Conservation (phyloP, 2,888 invertebrate genomes). For the Trissoscelio sp. region DNA sequence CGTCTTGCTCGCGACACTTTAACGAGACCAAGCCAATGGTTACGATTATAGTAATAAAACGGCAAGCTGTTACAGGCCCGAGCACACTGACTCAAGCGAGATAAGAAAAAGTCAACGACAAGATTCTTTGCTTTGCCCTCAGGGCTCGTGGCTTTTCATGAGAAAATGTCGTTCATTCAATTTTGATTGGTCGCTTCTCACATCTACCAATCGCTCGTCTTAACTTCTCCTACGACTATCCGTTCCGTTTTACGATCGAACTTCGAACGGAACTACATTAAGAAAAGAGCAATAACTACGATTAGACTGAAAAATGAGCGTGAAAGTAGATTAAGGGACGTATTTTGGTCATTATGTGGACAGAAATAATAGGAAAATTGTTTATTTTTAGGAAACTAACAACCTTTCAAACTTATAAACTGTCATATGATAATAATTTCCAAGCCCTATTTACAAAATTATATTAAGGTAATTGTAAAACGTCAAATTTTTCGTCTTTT, state of each 20-base stretch:
- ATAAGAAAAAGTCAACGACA: constrained; percentile 26
- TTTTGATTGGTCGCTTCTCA: constrained; percentile 47
- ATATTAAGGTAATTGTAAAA: too few relatives aligned
- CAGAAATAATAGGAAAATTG: too few relatives aligned
- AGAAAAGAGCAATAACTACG: background rate
- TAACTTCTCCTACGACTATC: constrained; percentile 6
- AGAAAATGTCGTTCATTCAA: constrained; percentile 40
- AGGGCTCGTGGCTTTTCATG: constrained; percentile 38
- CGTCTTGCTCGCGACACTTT: constrained; percentile 9
- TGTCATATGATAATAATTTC: too few relatives aligned
- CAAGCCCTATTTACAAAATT: too few relatives aligned
- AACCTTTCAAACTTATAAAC: too few relatives aligned
- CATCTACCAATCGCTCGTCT: constrained; percentile 8
- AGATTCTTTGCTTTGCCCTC: constrained; percentile 19
- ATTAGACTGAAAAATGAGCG: background rate
- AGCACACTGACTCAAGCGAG: constrained; percentile 7
- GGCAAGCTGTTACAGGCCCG: constrained; percentile 26
- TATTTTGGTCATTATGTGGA: too few relatives aligned
- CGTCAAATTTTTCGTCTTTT: too few relatives aligned
- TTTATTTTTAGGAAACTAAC: too few relatives aligned
- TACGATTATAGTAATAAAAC: constrained; percentile 57
- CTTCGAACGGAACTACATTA: background rate
- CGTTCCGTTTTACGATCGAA: constrained; percentile 3
- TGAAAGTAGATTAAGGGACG: too few relatives aligned
- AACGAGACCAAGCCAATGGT: constrained; percentile 40